Evolutionary conservation across 2,797 vertebrate species (phyloP).

Genomic region (Anisognathus igniventris): DNA sequence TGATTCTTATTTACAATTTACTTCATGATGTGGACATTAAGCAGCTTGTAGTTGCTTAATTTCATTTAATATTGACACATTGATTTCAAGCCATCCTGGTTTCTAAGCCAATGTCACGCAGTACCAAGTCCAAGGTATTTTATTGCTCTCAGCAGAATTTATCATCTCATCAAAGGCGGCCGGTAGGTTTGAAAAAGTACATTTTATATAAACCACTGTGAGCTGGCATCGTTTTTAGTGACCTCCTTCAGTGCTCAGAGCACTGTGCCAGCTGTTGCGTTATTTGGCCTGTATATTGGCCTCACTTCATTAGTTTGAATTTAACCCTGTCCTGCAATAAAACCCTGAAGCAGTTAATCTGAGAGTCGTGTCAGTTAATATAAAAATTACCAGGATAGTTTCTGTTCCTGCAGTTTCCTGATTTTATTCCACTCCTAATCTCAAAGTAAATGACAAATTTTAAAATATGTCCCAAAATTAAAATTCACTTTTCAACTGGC

Average conservation of each 20-base stretch:
- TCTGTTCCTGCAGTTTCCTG: neutral
- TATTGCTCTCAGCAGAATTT: neutral
- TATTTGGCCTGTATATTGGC: neutral
- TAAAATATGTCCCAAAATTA: neutral
- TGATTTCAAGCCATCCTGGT: neutral
- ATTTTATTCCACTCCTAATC: neutral
- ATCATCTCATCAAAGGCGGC: neutral
- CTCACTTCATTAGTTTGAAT: neutral
- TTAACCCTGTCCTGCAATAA: neutral
- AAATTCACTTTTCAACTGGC: neutral
- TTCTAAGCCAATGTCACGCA: neutral
- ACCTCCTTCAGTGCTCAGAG: neutral
- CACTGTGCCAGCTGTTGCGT: neutral
- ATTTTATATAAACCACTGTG: neutral
- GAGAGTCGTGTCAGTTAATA: neutral
- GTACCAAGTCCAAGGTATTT: neutral
- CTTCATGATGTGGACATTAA: neutral
- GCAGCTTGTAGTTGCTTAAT: neutral
- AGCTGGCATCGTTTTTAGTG: neutral
- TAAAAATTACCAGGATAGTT: neutral
- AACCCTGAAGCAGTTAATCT: neutral
- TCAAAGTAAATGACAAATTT: neutral
- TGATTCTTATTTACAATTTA: neutral
- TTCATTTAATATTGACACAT: constrained; percentile 3
- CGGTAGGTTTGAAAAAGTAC: neutral